These are phyloP conservation scores for Cataglyphis cursor DNA, from an alignment of 2,888 invertebrate genomes.

Conservation along the genomic window DNA sequence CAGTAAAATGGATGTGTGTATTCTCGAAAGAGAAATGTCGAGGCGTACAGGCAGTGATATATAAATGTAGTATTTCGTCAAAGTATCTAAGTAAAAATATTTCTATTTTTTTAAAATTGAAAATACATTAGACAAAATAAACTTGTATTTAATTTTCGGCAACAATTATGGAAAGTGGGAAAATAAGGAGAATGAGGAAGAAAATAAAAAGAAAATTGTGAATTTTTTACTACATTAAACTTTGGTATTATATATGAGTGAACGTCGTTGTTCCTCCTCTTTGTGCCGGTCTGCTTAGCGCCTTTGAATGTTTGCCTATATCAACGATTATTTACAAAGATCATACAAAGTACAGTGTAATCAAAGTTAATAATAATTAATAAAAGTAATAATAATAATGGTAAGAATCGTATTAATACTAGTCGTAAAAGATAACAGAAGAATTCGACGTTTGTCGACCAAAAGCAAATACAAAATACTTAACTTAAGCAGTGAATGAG, in stretches of 20 bases:
- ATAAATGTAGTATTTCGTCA: slow-evolving; percentile 71
- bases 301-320: slow-evolving; percentile 56
- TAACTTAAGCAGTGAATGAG: slow-evolving; percentile 64
- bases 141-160: slow-evolving; percentile 13
- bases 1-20: slow-evolving; percentile 50
- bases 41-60: slow-evolving; percentile 81
- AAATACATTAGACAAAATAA: background rate
- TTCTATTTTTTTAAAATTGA: background rate
- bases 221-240: slow-evolving; percentile 84
- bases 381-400: slow-evolving; percentile 62
- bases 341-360: slow-evolving; percentile 68
- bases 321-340: slow-evolving; percentile 73
- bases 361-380: slow-evolving; percentile 60
- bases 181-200: slow-evolving; percentile 69
- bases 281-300: slow-evolving; percentile 62
- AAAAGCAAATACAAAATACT: slow-evolving; percentile 56
- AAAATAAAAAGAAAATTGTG: slow-evolving; percentile 73
- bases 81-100: slow-evolving; percentile 67
- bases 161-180: slow-evolving; percentile 75
- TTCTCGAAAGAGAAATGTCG: slow-evolving; percentile 55
- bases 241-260: slow-evolving; percentile 86
- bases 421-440: slow-evolving; percentile 63
- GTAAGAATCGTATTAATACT: slow-evolving; percentile 72
- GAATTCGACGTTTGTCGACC: slow-evolving; percentile 58
- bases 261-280: slow-evolving; percentile 74